Base-by-base conservation (phyloP, 2,888 invertebrate species). In the Phaonia tiefii region DNA sequence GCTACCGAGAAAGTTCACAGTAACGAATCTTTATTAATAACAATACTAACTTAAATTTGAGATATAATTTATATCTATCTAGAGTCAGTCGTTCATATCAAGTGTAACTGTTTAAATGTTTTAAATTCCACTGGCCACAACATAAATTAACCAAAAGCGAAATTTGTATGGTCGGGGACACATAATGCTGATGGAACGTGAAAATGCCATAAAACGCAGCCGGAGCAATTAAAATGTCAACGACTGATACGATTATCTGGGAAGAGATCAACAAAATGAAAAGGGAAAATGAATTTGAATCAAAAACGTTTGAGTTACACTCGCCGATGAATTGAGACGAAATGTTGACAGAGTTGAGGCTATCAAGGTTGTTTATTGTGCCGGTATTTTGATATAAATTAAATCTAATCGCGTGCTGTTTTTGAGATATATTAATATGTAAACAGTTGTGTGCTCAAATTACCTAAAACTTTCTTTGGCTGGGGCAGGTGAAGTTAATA, bases 401-500 rank as follows among this genome's bases (percentile, higher is more conserved):
- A 26, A 25, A 56, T n/a, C 26, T 25, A 15, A 49, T 51, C 66
- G 54, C 67, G 67, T 67, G 67, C 67, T 67, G 37, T 51, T 67
- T 67, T n/a, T n/a, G n/a, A n/a, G n/a, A n/a, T n/a, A n/a, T n/a
- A n/a, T n/a, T n/a, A n/a, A n/a, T n/a, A n/a, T n/a, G n/a, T n/a
- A n/a, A n/a, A n/a, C n/a, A n/a, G n/a, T n/a, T n/a, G n/a, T n/a
- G n/a, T n/a, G n/a, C n/a, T n/a, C n/a, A n/a, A n/a, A n/a, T n/a
- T n/a, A n/a, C n/a, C n/a, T n/a, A n/a, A n/a, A n/a, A n/a, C n/a
- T n/a, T n/a, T n/a, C n/a, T n/a, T n/a, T n/a, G n/a, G n/a, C n/a
- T n/a, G n/a, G n/a, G n/a, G n/a, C n/a, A n/a, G n/a, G n/a, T n/a
- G n/a, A n/a, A n/a, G n/a, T n/a, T n/a, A n/a, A n/a, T n/a, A n/a